Evolutionary conservation across 1,140 invertebrate genomes (phyloP).

Genomic region (Zaprionus davidi): DNA sequence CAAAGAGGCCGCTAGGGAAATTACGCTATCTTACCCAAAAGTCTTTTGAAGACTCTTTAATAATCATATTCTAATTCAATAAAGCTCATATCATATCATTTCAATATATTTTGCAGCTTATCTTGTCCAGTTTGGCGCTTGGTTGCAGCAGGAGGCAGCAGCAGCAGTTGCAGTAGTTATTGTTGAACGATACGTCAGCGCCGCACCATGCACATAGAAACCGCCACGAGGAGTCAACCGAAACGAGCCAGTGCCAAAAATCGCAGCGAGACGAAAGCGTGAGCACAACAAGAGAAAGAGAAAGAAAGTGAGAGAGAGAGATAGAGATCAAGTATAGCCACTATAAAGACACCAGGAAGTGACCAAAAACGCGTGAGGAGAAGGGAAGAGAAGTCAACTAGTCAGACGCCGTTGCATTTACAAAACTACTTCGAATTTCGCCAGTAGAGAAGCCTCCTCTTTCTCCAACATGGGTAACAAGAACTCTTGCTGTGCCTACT

Average conservation of each 20-base stretch:
- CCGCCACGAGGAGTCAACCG: constrained; percentile 36
- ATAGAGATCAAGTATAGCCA: not conserved
- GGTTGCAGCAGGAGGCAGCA: constrained; percentile 29
- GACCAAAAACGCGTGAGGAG: not conserved
- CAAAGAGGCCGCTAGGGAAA: not conserved
- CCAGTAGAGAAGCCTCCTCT: not conserved
- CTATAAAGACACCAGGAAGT: not conserved
- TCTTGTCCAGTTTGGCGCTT: constrained; percentile 13
- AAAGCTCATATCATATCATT: not conserved
- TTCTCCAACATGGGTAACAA: constrained; percentile 89
- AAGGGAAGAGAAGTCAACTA: constrained; percentile 33
- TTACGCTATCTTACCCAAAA: not conserved
- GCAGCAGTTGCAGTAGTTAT: constrained; percentile 51
- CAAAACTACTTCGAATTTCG: constrained; percentile 19
- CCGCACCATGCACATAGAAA: constrained; percentile 73
- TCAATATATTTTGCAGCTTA: constrained; percentile 1
- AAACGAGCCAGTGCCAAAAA: constrained; percentile 74
- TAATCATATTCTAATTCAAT: not conserved
- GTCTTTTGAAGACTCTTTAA: not conserved
- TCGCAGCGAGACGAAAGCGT: constrained; percentile 50
- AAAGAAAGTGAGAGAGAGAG: not conserved
- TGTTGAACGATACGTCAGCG: constrained; percentile 71
- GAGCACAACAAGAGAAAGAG: constrained; percentile 36
- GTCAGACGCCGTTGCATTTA: constrained; percentile 74
- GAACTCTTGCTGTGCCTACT: constrained; percentile 91